Base-by-base conservation (phyloP, 2,888 invertebrate genomes). In the Hofmannophila pseudospretella region DNA sequence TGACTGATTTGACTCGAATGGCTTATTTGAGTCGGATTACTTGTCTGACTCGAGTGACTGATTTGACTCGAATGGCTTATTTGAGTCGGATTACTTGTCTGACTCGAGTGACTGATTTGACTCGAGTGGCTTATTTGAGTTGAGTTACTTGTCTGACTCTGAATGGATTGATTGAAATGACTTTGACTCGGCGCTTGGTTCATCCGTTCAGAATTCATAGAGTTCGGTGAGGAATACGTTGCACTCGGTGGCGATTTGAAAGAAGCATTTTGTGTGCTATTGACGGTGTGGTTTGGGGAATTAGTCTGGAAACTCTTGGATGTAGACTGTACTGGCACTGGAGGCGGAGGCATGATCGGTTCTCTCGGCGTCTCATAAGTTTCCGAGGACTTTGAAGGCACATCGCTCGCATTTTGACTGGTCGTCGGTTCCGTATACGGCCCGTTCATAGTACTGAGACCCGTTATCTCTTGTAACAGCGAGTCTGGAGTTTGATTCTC, bases 291-390 rank as follows among this genome's bases (percentile, higher is more conserved):
- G 36, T 51, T 52, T 4, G 52, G 47, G n/a, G 46, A 36, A 0
- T n/a, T 23, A 3, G 54, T 31, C 4, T 49, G 48, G 31, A 51
- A 54, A 32, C 54, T 54, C 43, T 69, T 71, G 3, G 67, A 55
- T 19, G 62, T 58, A 10, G 62, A 58, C 42, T 70, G 74, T 27
- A 65, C 54, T 10, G 63, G 58, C 48, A 54, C 68, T 25, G 78
- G 76, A 9, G 73, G 72, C 16, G 81, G 70, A 22, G 73, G 82
- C 82, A 81, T 81, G 23, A 60, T 58, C n/a, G 67, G 55, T 41
- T 61, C 56, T 22, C 39, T 39, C 26, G 47, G 46, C 29, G 41
- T 33, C 56, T 49, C 50, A 36, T 49, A 60, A 26, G 50, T 30
- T 34, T 61, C 62, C 34, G 55, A 3, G 8, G 20, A 38, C 42